A percentile compares a stretch with the other conserved stretches of the same genome.
These are phyloP conservation scores for Aphis gossypii DNA, from an alignment of 1,140 invertebrate genomes.

Conservation along the genomic window DNA sequence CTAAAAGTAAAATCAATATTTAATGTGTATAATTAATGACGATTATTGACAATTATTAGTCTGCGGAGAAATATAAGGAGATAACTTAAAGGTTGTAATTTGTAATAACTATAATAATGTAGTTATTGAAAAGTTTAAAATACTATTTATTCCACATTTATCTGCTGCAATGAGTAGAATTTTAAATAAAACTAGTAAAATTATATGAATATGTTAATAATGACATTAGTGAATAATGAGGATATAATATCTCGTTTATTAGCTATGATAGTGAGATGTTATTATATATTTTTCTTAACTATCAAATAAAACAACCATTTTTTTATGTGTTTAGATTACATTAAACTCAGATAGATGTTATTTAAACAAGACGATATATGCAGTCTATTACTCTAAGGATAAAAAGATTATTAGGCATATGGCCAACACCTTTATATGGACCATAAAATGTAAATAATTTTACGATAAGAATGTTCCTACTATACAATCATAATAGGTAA, in stretches of 20 bases:
- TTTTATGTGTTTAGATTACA: neutral
- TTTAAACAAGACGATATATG: neutral
- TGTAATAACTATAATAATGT: neutral
- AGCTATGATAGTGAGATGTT: neutral
- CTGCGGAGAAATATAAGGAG: neutral
- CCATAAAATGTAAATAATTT: constrained; percentile 10
- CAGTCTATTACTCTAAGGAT: neutral
- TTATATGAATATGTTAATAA: constrained; percentile 16
- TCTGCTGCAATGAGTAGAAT: neutral
- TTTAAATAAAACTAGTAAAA: constrained; percentile 8
- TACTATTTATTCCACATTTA: neutral
- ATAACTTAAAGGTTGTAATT: neutral
- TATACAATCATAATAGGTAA: neutral
- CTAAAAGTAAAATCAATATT: neutral
- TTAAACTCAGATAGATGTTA: neutral
- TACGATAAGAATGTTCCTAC: neutral
- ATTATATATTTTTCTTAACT: neutral
- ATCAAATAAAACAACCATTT: constrained; percentile 6
- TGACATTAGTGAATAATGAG: neutral
- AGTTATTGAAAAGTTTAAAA: neutral
- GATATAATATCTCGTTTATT: neutral
- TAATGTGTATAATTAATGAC: neutral
- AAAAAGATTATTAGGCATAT: constrained; percentile 13
- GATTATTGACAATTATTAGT: neutral
- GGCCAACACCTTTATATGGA: neutral